A percentile compares a stretch with the other conserved stretches of the same genome.
Evolutionary conservation across 2,888 invertebrate species (phyloP).

Genomic region (Melanchra persicariae): DNA sequence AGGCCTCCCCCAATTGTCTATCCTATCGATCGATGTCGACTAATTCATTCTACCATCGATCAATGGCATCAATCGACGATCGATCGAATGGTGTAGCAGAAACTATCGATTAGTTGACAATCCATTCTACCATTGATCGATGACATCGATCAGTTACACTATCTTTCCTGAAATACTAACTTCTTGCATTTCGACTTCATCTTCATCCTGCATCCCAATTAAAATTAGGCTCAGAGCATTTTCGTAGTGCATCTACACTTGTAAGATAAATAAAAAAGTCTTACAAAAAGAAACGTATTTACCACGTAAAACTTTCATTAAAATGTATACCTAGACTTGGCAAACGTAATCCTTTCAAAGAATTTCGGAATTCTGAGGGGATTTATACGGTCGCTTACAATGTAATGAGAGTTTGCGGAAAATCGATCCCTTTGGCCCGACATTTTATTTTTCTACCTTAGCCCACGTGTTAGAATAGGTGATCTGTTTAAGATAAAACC

Average conservation of each 20-base stretch:
- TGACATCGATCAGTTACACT: neutral
- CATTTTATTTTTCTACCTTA: constrained; percentile 63
- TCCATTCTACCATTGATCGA: too few relatives aligned
- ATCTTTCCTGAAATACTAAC: neutral
- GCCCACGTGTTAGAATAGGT: constrained; percentile 65
- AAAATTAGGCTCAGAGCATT: neutral
- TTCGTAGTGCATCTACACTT: neutral
- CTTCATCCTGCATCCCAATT: too few relatives aligned
- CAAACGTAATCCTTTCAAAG: constrained; percentile 54
- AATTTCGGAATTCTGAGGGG: constrained; percentile 61
- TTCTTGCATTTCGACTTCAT: too few relatives aligned
- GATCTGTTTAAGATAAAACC: constrained; percentile 69
- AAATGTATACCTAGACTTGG: constrained; percentile 51
- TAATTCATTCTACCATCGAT: too few relatives aligned
- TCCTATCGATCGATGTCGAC: too few relatives aligned
- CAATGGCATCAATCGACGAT: too few relatives aligned
- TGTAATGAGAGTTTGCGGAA: constrained; percentile 59
- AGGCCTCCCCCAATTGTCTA: too few relatives aligned
- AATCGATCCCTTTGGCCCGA: constrained; percentile 59
- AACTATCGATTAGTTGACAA: too few relatives aligned
- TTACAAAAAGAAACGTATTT: constrained; percentile 29
- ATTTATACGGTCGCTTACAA: constrained; percentile 62
- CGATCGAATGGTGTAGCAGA: too few relatives aligned
- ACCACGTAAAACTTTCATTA: constrained; percentile 36
- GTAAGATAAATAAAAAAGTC: constrained; percentile 12